Base-by-base conservation (phyloP, 1,140 invertebrate genomes). In the Sminthurinus signatus region DNA sequence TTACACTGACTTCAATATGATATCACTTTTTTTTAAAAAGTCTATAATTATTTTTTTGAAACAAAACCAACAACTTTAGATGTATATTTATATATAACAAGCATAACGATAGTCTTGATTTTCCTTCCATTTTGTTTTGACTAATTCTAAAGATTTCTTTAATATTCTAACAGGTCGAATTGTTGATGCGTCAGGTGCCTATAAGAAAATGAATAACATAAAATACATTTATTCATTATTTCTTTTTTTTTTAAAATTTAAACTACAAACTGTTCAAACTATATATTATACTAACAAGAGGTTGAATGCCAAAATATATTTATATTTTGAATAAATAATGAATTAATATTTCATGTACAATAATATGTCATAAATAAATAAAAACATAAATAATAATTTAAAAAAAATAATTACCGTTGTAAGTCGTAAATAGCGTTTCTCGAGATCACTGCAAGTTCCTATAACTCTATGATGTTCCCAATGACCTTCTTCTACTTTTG, bases 21-120 rank as follows among this genome's bases (percentile, higher is more conserved):
- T n/a, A n/a, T n/a, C n/a, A n/a, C n/a, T n/a, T n/a, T n/a, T n/a
- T n/a, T n/a, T n/a, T n/a, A n/a, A n/a, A n/a, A n/a, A n/a, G n/a
- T n/a, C n/a, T n/a, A n/a, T n/a, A n/a, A n/a, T n/a, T n/a, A n/a
- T n/a, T n/a, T n/a, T n/a, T n/a, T n/a, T n/a, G n/a, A n/a, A n/a
- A n/a, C n/a, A n/a, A n/a, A n/a, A n/a, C n/a, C n/a, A n/a, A n/a
- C n/a, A n/a, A n/a, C n/a, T n/a, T n/a, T n/a, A n/a, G n/a, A n/a
- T n/a, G n/a, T n/a, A n/a, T n/a, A n/a, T n/a, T n/a, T n/a, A n/a
- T n/a, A n/a, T n/a, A 84, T 98, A 94, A 81, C 94, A 98, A 59
- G 91, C 88, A 81, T 95, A 98, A 77, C 85, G 85, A 79, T 98
- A 98, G 80, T 99, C 94, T 74, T 88, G 86, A 74, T 88, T 90